Percentiles rank a stretch among this genome's conserved stretches.
Evolutionary conservation across 2,888 invertebrate genomes (phyloP).

Genomic region (Anthophora plumipes): DNA sequence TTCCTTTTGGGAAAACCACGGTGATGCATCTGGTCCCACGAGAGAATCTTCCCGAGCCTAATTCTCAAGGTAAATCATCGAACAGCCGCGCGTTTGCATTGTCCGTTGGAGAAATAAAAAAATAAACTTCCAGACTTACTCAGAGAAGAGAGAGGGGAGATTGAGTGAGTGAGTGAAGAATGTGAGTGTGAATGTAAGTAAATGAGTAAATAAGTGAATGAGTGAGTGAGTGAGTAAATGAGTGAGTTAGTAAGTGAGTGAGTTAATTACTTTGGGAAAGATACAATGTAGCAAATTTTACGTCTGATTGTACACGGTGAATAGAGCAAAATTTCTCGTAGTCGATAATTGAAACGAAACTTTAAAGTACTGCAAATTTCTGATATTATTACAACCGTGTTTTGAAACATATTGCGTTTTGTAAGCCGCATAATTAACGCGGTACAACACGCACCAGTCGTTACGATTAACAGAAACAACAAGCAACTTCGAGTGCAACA

Average conservation of each 20-base stretch:
- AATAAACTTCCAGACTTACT: background rate
- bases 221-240: no score
- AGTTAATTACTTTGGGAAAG: background rate
- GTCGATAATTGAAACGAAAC: no score
- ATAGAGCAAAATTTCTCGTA: no score
- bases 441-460: background rate
- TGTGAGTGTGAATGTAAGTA: no score
- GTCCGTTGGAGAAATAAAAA: background rate
- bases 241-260: no score
- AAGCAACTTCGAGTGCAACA: background rate
- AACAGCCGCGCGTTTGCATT: background rate
- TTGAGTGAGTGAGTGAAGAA: no score
- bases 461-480: background rate
- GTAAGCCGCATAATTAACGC: background rate
- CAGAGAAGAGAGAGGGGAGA: no score
- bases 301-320: no score
- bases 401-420: background rate
- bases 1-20: slow-evolving; percentile 98
- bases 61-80: slow-evolving; percentile 92
- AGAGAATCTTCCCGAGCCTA: slow-evolving; percentile 99
- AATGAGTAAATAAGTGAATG: no score
- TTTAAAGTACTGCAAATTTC: background rate
- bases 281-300: no score
- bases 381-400: background rate
- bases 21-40: slow-evolving; percentile 99